Evolutionary conservation across 2,113 vertebrate genomes (phyloP).

Genomic region (Canis aureus): DNA sequence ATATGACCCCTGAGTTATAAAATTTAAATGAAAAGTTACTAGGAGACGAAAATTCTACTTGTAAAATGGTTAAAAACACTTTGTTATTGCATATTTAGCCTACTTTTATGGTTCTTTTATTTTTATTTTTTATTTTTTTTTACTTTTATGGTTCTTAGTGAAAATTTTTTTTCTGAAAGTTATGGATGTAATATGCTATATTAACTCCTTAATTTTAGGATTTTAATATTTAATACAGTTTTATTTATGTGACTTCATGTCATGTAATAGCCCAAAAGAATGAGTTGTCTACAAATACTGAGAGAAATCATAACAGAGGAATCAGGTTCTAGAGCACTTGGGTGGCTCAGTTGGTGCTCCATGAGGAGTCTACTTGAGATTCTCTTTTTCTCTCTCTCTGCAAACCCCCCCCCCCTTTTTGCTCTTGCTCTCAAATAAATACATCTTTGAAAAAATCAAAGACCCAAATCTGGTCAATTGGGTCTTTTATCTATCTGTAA

Average conservation of each 20-base stretch:
- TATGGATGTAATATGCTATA: background rate
- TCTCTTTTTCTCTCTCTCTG: background rate
- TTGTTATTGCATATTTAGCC: background rate
- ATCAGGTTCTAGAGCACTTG: background rate
- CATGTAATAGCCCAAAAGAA: background rate
- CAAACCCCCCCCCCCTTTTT: no score
- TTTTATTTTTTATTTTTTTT: no score
- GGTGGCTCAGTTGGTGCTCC: background rate
- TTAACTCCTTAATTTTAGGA: background rate
- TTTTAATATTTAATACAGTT: background rate
- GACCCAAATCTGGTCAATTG: background rate
- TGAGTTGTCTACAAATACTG: background rate
- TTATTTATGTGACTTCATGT: background rate
- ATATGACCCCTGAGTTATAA: background rate
- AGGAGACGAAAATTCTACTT: slow-evolving; percentile 1
- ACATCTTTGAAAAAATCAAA: no score
- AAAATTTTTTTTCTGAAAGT: background rate
- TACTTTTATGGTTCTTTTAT: background rate
- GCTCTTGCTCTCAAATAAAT: no score
- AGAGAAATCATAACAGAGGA: background rate
- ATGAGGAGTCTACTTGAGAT: background rate
- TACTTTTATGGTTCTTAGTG: background rate
- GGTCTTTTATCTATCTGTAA: background rate
- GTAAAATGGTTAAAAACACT: slow-evolving; percentile 1
- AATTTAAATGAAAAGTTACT: slow-evolving; percentile 3